Percentiles rank a stretch among this genome's conserved stretches.
phyloP scores from a whole-genome alignment of 2,113 vertebrate genomes.

The Eublepharis macularius region DNA sequence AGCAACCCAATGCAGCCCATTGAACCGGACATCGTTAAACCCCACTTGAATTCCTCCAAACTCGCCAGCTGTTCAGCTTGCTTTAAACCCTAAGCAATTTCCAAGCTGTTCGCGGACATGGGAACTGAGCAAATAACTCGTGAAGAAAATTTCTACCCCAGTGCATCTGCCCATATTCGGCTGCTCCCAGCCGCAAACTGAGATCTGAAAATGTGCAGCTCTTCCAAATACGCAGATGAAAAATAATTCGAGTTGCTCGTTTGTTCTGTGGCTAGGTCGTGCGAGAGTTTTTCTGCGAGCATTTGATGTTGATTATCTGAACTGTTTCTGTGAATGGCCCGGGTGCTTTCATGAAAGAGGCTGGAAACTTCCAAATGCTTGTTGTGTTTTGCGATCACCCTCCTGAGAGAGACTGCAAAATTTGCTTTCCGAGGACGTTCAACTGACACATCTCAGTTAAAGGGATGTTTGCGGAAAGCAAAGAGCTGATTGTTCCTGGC shows the following conservation, averaged over 20 bases:
- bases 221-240: slow-evolving; percentile 20
- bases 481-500: not conserved
- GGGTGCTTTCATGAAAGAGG: not conserved
- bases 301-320: not conserved
- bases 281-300: not conserved
- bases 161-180: accelerated
- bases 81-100: slow-evolving; percentile 79
- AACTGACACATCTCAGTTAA: not conserved
- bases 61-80: slow-evolving; percentile 86
- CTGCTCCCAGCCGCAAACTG: slow-evolving; percentile 24
- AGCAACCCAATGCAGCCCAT: slow-evolving; percentile 84
- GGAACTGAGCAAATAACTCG: slow-evolving; percentile 51
- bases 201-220: slow-evolving; percentile 28
- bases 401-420: not conserved
- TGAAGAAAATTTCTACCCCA: slow-evolving; percentile 24
- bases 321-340: not conserved
- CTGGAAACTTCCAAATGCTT: not conserved
- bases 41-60: slow-evolving; percentile 79
- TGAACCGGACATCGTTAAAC: slow-evolving; percentile 87
- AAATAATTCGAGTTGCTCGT: not conserved
- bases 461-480: not conserved
- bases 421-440: slow-evolving; percentile 7
- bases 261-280: not conserved
- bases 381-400: not conserved
- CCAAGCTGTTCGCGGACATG: slow-evolving; percentile 32